Base-by-base conservation (phyloP, 1,140 invertebrate genomes). In the Whitmania pigra region DNA sequence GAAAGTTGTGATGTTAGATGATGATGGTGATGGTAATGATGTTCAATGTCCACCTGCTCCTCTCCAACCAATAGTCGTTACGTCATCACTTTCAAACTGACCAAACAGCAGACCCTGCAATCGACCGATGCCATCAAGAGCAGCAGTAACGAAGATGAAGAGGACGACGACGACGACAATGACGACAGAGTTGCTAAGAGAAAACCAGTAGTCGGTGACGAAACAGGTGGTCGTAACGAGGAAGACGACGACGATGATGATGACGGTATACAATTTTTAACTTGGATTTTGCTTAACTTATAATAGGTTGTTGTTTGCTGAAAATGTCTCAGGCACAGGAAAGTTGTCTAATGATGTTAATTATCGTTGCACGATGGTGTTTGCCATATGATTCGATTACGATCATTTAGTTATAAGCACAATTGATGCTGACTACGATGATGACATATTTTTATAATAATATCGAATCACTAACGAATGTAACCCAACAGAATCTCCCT, bases 241-340 rank as follows among this genome's bases (percentile, higher is more conserved):
- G 25, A 22, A 25, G 69, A 75, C 55, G 74, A 75, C 20, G 36
- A 63, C 67, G 76, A 74, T 20, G 63, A 75, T 49, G 75, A 71
- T 29, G 67, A 53, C 29, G 71, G 66, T 70, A 66, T n/a, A n/a
- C n/a, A n/a, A n/a, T 49, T 13, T 3, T 36, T 36, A 36, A 36
- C 6, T 36, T 36, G n/a, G n/a, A 36, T 6, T 6, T 36, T 36
- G 2, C 2, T 36, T 36, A 36, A 36, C 2, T 36, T 36, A 6
- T 36, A 2, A 36, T 36, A 6, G 6, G 6, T 3, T 36, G 31
- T 36, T 36, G 31, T 36, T 36, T 3, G 6, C 6, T 36, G 31
- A 36, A 36, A 36, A 36, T 6, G 6, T 6, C 6, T 6, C 6
- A 3, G 31, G 31, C 2, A 66, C n/a, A 66, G 20, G 9, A 71